Evolutionary conservation across 92 coral and sea anemone species (phyloP).

Genomic region (Hydrozoanthus gracilis): DNA sequence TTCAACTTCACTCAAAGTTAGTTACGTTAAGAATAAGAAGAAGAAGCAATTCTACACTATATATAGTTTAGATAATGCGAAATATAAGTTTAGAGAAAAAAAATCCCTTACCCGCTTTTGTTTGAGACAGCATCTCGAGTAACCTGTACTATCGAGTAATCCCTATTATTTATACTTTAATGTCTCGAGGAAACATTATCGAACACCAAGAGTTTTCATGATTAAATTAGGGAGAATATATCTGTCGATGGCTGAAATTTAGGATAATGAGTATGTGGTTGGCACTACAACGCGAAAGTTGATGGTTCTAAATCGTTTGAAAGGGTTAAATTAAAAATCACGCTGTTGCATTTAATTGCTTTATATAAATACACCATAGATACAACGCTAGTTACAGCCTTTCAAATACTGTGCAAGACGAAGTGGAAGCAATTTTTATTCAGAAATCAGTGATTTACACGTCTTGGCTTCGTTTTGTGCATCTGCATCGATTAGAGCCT

Average conservation of each 20-base stretch:
- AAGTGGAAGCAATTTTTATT: background rate
- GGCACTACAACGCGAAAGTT: background rate
- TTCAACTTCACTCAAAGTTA: too few species aligned
- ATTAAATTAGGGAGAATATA: conserved; percentile 13
- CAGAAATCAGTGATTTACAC: background rate
- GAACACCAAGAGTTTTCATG: background rate
- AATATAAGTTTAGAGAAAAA: too few species aligned
- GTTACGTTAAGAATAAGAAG: too few species aligned
- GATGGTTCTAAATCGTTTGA: background rate
- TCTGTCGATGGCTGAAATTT: background rate
- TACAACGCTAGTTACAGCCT: background rate
- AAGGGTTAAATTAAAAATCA: background rate
- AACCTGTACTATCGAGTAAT: background rate
- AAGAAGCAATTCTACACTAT: too few species aligned
- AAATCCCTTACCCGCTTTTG: too few species aligned
- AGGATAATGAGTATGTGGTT: background rate
- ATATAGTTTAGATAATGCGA: too few species aligned
- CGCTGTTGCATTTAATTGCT: background rate
- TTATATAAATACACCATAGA: background rate
- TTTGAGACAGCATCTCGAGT: too few species aligned
- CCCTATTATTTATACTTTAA: background rate
- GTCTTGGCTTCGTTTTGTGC: background rate
- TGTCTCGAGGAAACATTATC: background rate
- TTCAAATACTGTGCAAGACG: background rate
- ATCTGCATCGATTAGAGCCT: background rate